Conservation (phyloP, 2,113 vertebrate genomes). For the Varanus komodoensis region DNA sequence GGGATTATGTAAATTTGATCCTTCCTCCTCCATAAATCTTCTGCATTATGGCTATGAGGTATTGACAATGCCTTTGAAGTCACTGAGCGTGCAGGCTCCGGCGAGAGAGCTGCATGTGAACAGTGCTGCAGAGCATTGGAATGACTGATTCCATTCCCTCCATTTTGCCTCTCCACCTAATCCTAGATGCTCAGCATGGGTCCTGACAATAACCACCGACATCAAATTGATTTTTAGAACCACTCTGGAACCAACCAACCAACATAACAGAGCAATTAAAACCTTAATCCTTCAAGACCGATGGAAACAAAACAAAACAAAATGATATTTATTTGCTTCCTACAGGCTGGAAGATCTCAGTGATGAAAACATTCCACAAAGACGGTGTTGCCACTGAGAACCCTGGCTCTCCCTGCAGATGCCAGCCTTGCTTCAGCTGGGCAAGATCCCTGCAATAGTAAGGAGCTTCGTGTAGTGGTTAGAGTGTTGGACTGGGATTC, state of each 20-base stretch:
- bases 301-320: background rate
- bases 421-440: background rate
- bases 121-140: background rate
- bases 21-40: slow-evolving; percentile 18
- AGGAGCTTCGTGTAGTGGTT: too few species aligned
- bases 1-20: slow-evolving; percentile 6
- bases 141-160: background rate
- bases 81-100: background rate
- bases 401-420: background rate
- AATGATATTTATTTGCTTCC: background rate
- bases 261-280: background rate
- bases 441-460: background rate
- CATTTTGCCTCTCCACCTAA: background rate
- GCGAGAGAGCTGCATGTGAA: background rate
- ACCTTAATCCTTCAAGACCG: background rate
- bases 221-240: background rate
- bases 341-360: background rate
- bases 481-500: too few species aligned
- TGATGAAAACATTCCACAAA: background rate
- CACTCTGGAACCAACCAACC: background rate
- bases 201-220: background rate
- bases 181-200: background rate
- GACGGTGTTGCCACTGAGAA: background rate
- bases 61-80: slow-evolving; percentile 27
- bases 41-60: background rate